A percentile compares a stretch with the other conserved stretches of the same genome.
phyloP scores from a whole-genome alignment of 2,113 vertebrate genomes.

The Notechis scutatus region DNA sequence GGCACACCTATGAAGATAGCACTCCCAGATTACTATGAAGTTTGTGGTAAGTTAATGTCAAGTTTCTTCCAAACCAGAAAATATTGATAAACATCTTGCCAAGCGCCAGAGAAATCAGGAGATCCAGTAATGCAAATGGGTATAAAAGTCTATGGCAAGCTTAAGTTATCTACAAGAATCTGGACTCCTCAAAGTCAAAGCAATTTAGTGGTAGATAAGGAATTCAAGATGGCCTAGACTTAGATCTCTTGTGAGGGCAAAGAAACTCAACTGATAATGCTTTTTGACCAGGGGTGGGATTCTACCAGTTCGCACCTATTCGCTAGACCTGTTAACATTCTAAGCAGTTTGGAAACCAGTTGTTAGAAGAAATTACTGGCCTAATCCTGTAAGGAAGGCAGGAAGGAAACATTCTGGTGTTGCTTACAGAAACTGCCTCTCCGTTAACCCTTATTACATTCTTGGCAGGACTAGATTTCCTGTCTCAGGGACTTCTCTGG shows the following conservation, averaged over 20 bases:
- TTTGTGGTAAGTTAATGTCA: not conserved
- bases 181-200: not conserved
- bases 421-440: too few relatives aligned
- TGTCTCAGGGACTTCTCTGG: too few relatives aligned
- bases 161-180: not conserved
- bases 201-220: not conserved
- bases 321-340: too few relatives aligned
- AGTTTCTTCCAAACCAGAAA: not conserved
- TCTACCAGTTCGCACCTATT: too few relatives aligned
- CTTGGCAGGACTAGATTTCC: too few relatives aligned
- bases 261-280: not conserved
- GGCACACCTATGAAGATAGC: not conserved
- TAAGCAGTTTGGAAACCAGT: too few relatives aligned
- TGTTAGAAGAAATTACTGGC: too few relatives aligned
- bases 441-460: too few relatives aligned
- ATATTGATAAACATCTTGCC: not conserved
- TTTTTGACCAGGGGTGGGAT: not conserved
- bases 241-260: not conserved
- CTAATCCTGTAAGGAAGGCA: too few relatives aligned
- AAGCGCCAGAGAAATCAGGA: not conserved
- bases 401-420: too few relatives aligned
- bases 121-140: not conserved
- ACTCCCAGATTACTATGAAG: not conserved
- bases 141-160: not conserved
- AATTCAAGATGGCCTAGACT: not conserved